Base-by-base conservation (phyloP, 1,140 invertebrate species). In the Agrypnia vestita region DNA sequence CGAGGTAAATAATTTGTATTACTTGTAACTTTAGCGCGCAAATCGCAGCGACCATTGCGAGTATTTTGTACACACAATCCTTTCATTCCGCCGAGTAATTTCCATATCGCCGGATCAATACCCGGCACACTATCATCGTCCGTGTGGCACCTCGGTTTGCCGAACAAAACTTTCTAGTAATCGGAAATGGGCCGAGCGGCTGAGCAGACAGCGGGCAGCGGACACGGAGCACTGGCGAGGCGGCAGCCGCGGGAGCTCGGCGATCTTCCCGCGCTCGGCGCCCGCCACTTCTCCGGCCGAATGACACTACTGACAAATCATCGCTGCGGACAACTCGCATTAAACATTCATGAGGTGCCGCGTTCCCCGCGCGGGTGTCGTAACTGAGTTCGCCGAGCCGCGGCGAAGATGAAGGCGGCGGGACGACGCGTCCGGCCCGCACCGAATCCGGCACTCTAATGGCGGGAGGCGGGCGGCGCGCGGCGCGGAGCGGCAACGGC, bases 151-250 rank as follows among this genome's bases (percentile, higher is more conserved):
- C 72, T 75, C 79, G 79, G 43, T 64, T 59, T 80, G 43, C 55
- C 77, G 51, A 77, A 67, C 75, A 67, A 77, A 77, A 77, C 75
- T 67, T 77, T 77, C 75, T 67, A 67, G 59, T 77, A 77, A 77
- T 77, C 75, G 75, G 75, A 77, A 77, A 51, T 67, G 75, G 15
- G 75, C 59, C 76, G 76, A 78, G 49, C 64, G 51, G 44, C 71
- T 55, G 15, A 74, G 43, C 53, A 35, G 71, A 56, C 71, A 74
- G 51, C 51, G 71, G 71, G 43, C 71, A 74, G 51, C 51, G 71
- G 35, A 74, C 47, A 51, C 67, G 67, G 46, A 71, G 49, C 67
- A 51, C 67, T 15, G 67, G 67, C 19, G 10, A 46, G 47, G 25
- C 25, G 25, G 25, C 25, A 35, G 25, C 25, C 25, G 25, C 25